Conservation (phyloP, 35 echinoderm and acorn worm species). For the Chiridota heheva region DNA sequence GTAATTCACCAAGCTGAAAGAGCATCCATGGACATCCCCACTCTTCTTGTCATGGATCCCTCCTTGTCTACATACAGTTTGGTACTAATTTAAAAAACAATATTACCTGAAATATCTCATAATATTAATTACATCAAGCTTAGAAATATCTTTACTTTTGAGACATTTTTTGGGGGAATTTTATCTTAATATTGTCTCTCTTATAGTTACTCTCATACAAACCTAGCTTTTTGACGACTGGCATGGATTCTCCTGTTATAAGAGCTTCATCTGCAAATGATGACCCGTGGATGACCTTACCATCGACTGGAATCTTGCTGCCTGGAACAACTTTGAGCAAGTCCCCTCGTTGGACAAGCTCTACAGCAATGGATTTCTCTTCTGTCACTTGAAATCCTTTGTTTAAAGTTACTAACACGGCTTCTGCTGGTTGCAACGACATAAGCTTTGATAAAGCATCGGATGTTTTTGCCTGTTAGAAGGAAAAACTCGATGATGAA, state of each 20-base stretch:
- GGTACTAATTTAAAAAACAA: too few relatives aligned
- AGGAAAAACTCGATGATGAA: conserved; percentile 1
- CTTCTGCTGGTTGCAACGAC: conserved; percentile 92
- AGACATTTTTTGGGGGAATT: too few relatives aligned
- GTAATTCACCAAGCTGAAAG: too few relatives aligned
- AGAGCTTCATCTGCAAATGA: conserved; percentile 84
- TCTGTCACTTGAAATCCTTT: conserved; percentile 59
- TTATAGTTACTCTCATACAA: neutral
- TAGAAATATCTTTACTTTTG: too few relatives aligned
- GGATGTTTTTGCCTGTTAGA: conserved; percentile 79
- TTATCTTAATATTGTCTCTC: too few relatives aligned
- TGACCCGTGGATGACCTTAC: conserved; percentile 84
- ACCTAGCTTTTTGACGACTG: conserved; percentile 94
- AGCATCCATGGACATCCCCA: too few relatives aligned
- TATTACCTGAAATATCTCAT: too few relatives aligned
- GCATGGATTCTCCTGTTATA: conserved; percentile 99
- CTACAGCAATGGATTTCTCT: conserved; percentile 68
- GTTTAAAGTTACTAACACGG: conserved; percentile 68
- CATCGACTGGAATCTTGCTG: conserved; percentile 92
- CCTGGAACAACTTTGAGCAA: conserved; percentile 85
- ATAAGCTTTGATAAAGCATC: conserved; percentile 96
- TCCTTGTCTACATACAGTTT: too few relatives aligned
- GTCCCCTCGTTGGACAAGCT: conserved; percentile 78
- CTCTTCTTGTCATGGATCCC: too few relatives aligned
- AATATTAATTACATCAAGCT: too few relatives aligned